These are phyloP conservation scores for Eolophus roseicapilla DNA, from an alignment of 2,113 vertebrate species.

Conservation along the genomic window DNA sequence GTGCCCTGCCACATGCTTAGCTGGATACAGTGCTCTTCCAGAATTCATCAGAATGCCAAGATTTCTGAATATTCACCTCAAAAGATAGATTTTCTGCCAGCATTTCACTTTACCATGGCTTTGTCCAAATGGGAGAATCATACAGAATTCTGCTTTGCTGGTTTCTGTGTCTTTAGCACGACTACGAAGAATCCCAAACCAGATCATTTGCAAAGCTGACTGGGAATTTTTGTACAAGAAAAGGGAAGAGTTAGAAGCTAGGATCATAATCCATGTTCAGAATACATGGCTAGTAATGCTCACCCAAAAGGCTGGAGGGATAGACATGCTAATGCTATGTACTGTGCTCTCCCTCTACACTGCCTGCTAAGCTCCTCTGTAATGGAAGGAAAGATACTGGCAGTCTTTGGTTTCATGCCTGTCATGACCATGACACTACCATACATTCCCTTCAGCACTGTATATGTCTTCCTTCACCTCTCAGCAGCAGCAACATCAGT, in stretches of 20 bases:
- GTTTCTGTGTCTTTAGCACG: background rate
- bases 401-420: constrained; percentile 8
- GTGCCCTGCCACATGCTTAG: background rate
- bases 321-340: background rate
- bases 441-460: constrained; percentile 10
- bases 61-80: background rate
- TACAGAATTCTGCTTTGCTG: background rate
- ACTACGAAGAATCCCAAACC: background rate
- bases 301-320: background rate
- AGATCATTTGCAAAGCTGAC: background rate
- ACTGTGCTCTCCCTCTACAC: background rate
- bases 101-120: background rate
- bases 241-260: background rate
- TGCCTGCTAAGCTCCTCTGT: background rate
- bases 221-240: background rate
- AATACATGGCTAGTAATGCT: background rate
- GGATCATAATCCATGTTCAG: background rate
- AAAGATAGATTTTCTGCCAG: background rate
- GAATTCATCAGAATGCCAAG: background rate
- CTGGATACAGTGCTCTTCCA: background rate
- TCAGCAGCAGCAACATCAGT: constrained; percentile 32
- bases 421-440: constrained; percentile 19
- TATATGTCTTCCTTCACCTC: constrained; percentile 14
- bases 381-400: background rate
- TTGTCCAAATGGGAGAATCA: background rate